Base-by-base conservation (phyloP, 2,797 vertebrate species). In the Epinephelus coioides region DNA sequence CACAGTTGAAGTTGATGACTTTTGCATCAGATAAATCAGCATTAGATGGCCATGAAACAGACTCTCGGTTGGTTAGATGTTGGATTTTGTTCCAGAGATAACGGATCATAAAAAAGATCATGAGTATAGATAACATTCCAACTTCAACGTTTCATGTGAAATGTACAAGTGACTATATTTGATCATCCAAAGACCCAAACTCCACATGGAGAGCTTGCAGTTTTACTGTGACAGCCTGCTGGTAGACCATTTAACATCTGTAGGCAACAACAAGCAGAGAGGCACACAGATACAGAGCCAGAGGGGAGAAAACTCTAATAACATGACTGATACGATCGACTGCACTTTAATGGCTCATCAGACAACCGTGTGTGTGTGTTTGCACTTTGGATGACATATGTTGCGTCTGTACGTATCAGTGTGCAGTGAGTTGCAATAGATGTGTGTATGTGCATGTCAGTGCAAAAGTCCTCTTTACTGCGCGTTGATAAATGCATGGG, bases 301-400 rank as follows among this genome's bases (percentile, higher is more conserved):
- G 80, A 63, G 38, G 68, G 44, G 19, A 21, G 25, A 56, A 13
- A 34, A 13, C 27, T 54, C 53, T 79, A 70, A 79, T 77, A 43
- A 73, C 60, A 76, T 44, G 76, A 56, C 56, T 80, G 69, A 79
- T 84, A 68, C 47, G 61, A 88, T 76, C 77, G 76, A 67, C 67
- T 71, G 62, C 69, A 74, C 73, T 72, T 65, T 38, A 72, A 76
- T 82, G 72, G 67, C 47, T 81, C 63, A 53, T 68, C 71, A 68
- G 30, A 56, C 21, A 43, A 38, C 34, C 0, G 0, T 73, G 50
- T 61, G 50, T 61, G 30, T 69, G 27, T 54, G 44, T 55, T 40
- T 61, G 25, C 14, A 64, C n/a, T 54, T 43, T 54, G 4, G 34
- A 67, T 40, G 34, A 54, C 14, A 23, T 18, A 54, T 47, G 34